Base-by-base conservation (phyloP, 2,888 invertebrate species). In the Heliconius hortense region DNA sequence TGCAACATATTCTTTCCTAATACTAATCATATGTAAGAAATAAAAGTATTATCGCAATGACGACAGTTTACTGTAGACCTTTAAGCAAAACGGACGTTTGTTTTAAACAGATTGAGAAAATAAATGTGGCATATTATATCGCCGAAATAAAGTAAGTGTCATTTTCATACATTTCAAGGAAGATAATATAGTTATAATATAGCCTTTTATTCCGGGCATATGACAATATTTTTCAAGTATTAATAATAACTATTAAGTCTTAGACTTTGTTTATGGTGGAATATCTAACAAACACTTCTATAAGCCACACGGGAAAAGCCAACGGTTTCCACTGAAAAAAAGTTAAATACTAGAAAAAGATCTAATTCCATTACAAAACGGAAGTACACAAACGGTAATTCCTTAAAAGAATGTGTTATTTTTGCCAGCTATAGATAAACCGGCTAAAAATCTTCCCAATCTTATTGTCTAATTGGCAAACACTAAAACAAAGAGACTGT, bases 401-500 rank as follows among this genome's bases (percentile, higher is more conserved):
- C 28, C n/a, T 74, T 72, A 48, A 63, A 67, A 72, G 35, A 74
- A 70, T 43, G 56, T 60, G 71, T 35, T 71, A 35, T 24, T 71
- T 60, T 60, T 43, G 71, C 60, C 31, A 60, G 26, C 26, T 59
- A 60, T 66, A 39, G 60, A 39, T 71, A 60, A 69, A 24, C 59
- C 39, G 10, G 39, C 70, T 71, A 60, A 71, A 71, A 71, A 71
- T 71, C 71, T 71, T 71, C 13, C 39, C 71, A 60, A 26, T 56
- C 53, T 63, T 59, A 63, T 78, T 74, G 71, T 77, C 77, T 70
- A 77, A 71, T 79, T 75, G 77, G 74, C 75, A 24, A 78, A 77
- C 76, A 76, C 74, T 78, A 78, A 79, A 77, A 78, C 75, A 67
- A 72, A 74, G 68, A 77, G 72, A 78, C 72, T 79, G 75, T 79